These are phyloP conservation scores for Heliconius eleuchia DNA, from an alignment of 1,140 invertebrate species.

Conservation along the genomic window DNA sequence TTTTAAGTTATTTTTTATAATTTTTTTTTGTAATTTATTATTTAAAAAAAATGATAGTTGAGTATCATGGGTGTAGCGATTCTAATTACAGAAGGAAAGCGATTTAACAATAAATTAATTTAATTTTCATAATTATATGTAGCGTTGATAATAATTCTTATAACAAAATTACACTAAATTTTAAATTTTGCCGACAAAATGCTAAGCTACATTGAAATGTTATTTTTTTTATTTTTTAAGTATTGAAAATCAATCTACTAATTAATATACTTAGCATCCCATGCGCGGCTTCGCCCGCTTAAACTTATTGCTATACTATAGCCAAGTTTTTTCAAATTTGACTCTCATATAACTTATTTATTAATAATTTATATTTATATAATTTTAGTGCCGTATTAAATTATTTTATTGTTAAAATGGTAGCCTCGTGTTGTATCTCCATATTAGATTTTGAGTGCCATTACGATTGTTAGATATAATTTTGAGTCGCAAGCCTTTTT, in stretches of 20 bases:
- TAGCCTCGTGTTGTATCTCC: not conserved
- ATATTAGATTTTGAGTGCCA: slow-evolving; percentile 52
- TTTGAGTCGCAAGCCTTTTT: slow-evolving; percentile 1
- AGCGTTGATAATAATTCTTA: not conserved
- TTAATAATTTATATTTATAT: too few species aligned
- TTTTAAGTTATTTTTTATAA: not conserved
- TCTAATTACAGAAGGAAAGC: not conserved
- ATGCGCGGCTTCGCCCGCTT: too few species aligned
- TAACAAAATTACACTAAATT: too few species aligned
- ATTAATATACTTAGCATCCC: too few species aligned
- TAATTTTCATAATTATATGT: not conserved
- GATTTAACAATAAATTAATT: not conserved
- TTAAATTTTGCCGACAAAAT: too few species aligned
- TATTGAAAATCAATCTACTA: too few species aligned
- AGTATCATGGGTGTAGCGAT: not conserved
- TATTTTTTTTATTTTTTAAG: too few species aligned
- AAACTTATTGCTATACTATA: too few species aligned
- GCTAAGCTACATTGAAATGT: too few species aligned
- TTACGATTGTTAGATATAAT: slow-evolving; percentile 42
- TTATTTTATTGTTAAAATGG: not conserved
- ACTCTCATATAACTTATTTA: too few species aligned
- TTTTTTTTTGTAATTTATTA: slow-evolving; percentile 9
- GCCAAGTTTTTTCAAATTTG: too few species aligned
- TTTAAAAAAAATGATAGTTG: not conserved
- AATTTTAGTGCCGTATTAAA: not conserved